phyloP scores from a whole-genome alignment of 2,113 vertebrate species.

The Salvelinus namaycush region DNA sequence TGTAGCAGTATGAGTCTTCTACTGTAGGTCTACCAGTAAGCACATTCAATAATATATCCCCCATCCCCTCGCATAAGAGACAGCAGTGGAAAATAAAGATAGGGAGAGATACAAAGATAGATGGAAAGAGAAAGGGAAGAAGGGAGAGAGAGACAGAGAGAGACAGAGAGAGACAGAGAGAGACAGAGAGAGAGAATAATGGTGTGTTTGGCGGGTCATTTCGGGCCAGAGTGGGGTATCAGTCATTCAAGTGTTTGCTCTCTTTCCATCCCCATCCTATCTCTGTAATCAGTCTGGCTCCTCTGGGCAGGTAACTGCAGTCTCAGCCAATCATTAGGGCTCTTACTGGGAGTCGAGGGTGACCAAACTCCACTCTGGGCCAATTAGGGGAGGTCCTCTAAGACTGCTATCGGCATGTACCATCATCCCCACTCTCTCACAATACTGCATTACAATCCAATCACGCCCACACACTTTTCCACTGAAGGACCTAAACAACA shows the following conservation, averaged over 20 bases:
- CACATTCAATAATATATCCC: no score
- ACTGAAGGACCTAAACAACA: neutral
- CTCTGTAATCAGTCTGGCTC: neutral
- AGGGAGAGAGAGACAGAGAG: neutral
- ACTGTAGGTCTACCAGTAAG: no score
- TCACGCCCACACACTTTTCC: neutral
- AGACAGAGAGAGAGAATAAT: neutral
- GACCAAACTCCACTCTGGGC: neutral
- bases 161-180: neutral
- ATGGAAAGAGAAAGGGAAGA: neutral
- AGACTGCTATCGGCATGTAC: neutral
- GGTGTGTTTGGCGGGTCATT: neutral
- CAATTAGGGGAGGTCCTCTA: neutral
- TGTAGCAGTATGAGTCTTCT: no score
- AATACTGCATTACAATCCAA: conserved; percentile 9
- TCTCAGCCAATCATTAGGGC: neutral
- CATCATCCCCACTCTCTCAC: neutral
- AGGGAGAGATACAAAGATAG: no score
- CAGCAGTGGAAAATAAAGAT: no score
- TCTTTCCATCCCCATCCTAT: neutral
- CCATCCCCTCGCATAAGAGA: no score
- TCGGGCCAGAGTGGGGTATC: neutral
- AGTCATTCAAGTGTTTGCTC: neutral
- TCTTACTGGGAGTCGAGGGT: neutral
- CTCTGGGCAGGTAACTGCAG: neutral